Evolutionary conservation across 2,888 invertebrate genomes (phyloP).

Genomic region (Amblyjoppa proteus): DNA sequence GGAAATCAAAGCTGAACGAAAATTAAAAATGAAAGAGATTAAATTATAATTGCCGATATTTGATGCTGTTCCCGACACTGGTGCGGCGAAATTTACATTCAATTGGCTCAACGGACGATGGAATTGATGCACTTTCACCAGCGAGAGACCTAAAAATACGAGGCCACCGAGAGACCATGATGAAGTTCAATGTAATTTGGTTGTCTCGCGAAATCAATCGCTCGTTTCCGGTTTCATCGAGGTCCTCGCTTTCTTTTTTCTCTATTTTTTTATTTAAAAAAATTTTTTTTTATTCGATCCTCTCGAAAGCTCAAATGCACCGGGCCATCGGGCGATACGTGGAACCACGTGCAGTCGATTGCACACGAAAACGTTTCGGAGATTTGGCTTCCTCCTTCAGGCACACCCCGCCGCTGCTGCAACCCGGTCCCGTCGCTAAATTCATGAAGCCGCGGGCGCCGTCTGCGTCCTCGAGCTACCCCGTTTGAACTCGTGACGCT

Average conservation of each 20-base stretch:
- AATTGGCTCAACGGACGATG: not conserved
- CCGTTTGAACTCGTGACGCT: slow-evolving; percentile 29
- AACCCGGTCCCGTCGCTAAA: slow-evolving; percentile 64
- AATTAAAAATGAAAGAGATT: not conserved
- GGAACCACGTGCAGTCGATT: slow-evolving; percentile 61
- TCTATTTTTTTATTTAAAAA: not conserved
- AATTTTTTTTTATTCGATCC: slow-evolving; percentile 30
- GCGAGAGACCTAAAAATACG: not conserved
- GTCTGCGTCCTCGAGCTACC: slow-evolving; percentile 39
- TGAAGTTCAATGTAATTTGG: not conserved
- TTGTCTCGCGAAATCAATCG: slow-evolving; percentile 51
- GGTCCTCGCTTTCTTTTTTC: slow-evolving; percentile 28
- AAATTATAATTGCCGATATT: not conserved
- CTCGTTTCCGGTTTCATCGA: slow-evolving; percentile 20
- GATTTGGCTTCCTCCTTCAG: slow-evolving; percentile 62
- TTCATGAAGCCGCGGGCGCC: slow-evolving; percentile 61
- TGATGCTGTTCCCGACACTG: not conserved
- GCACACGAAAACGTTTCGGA: slow-evolving; percentile 63
- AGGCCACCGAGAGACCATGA: not conserved
- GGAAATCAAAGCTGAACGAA: not conserved
- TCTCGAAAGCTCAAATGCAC: slow-evolving; percentile 40
- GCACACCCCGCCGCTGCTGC: slow-evolving; percentile 16
- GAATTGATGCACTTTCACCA: not conserved
- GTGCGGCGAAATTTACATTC: too few relatives aligned
- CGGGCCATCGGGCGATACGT: slow-evolving; percentile 28